Percentiles rank a stretch among this genome's conserved stretches.
Evolutionary conservation across 2,797 vertebrate genomes (phyloP).

Genomic region (Eospalax fontanierii): DNA sequence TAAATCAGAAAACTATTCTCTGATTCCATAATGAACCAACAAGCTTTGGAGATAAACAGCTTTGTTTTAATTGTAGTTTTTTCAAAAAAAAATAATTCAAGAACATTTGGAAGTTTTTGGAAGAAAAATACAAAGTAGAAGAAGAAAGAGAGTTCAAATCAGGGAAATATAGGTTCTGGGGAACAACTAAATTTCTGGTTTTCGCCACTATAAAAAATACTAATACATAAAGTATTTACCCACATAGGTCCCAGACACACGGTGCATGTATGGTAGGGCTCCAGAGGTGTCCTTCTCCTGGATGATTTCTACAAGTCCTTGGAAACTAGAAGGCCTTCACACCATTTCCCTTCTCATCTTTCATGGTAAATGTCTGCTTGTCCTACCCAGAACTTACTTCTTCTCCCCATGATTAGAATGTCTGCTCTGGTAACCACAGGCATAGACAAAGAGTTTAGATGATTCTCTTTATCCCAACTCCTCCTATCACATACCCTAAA

Average conservation of each 20-base stretch:
- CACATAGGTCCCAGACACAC: background rate
- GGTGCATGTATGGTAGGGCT: accelerated
- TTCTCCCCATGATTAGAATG: background rate
- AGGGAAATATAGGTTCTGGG: background rate
- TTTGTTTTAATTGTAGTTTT: conserved; percentile 88
- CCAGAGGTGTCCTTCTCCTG: background rate
- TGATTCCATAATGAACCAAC: conserved; percentile 89
- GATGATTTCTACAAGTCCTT: background rate
- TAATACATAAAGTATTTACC: background rate
- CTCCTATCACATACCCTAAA: background rate
- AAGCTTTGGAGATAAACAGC: conserved; percentile 88
- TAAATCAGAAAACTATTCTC: conserved; percentile 88
- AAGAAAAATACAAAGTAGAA: conserved; percentile 22
- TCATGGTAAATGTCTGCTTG: background rate
- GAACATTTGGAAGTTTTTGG: conserved; percentile 66
- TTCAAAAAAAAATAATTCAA: conserved; percentile 75
- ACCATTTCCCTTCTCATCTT: background rate
- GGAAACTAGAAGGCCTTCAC: background rate
- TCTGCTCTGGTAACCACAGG: background rate
- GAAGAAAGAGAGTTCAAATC: background rate
- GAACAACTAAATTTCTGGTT: background rate
- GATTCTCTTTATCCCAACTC: background rate
- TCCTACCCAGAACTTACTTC: background rate
- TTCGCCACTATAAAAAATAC: background rate
- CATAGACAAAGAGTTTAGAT: background rate